Percentiles rank a stretch among this genome's conserved stretches.
Conservation (phyloP, 23 tunicate genomes). For the Botrylloides violaceus region DNA sequence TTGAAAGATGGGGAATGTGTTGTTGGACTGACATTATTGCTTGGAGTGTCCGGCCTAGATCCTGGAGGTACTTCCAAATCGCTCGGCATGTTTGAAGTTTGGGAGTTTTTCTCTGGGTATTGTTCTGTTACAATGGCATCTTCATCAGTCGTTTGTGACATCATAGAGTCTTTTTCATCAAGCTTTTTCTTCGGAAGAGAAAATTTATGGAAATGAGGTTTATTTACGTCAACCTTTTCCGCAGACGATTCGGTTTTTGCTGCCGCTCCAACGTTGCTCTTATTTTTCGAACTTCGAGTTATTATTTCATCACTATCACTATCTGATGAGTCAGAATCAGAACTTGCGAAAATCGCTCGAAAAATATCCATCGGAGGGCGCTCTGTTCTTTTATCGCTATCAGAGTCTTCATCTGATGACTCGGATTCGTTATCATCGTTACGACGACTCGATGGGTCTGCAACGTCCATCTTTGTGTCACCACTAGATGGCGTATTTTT, state of each 20-base stretch:
- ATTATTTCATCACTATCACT: constrained; percentile 24
- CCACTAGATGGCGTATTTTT: no score
- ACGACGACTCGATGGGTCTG: background rate
- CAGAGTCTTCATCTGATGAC: background rate
- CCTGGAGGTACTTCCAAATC: background rate
- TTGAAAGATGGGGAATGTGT: no score
- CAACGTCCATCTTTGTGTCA: background rate
- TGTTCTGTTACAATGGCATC: background rate
- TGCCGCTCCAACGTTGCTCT: background rate
- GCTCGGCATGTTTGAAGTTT: background rate
- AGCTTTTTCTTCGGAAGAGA: background rate
- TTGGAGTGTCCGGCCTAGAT: background rate
- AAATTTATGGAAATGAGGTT: background rate
- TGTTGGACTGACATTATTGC: background rate
- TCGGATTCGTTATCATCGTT: background rate
- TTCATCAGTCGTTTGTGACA: no score
- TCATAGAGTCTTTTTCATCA: background rate
- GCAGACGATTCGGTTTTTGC: background rate
- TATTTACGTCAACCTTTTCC: background rate
- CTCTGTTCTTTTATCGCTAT: constrained; percentile 19
- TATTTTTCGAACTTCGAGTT: background rate
- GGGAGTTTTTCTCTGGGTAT: background rate
- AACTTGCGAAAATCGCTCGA: constrained; percentile 76
- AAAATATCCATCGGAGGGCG: constrained; percentile 72
- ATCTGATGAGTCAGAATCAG: constrained; percentile 29